Evolutionary conservation across 2,113 vertebrate species (phyloP).

Genomic region (Microcebus jonahi): DNA sequence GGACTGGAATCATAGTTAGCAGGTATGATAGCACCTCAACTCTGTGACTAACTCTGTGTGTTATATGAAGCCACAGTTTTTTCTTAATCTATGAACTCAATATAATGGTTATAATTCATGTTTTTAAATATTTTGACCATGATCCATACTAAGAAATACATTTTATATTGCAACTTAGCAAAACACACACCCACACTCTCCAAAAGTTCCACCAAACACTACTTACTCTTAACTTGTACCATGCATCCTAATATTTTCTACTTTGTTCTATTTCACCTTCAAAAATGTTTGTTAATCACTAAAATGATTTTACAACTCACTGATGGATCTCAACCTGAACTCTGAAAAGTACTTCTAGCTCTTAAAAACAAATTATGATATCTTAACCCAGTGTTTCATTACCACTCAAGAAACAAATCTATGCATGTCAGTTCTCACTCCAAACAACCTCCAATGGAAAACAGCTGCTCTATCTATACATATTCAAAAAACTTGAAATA

Average conservation of each 20-base stretch:
- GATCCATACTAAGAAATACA: not conserved
- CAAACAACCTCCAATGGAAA: not conserved
- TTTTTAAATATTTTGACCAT: not conserved
- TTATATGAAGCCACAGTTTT: not conserved
- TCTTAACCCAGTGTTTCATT: not conserved
- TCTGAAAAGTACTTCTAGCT: not conserved
- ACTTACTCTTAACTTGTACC: not conserved
- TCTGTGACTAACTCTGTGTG: not conserved
- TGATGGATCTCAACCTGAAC: not conserved
- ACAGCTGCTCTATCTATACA: not conserved
- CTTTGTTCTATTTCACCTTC: not conserved
- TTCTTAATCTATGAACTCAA: not conserved
- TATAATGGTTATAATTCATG: not conserved
- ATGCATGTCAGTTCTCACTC: not conserved
- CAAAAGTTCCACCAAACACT: not conserved
- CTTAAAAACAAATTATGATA: not conserved
- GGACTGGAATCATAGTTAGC: not conserved
- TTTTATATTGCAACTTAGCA: not conserved
- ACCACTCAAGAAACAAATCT: not conserved
- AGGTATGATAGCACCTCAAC: not conserved
- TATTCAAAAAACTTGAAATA: slow-evolving; percentile 17
- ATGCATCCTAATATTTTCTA: not conserved
- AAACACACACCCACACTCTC: not conserved
- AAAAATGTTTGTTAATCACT: not conserved
- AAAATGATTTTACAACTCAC: not conserved